Percentiles rank a stretch among this genome's conserved stretches.
Evolutionary conservation across 2,888 invertebrate species (phyloP).

Genomic region (Agriotes lineatus): DNA sequence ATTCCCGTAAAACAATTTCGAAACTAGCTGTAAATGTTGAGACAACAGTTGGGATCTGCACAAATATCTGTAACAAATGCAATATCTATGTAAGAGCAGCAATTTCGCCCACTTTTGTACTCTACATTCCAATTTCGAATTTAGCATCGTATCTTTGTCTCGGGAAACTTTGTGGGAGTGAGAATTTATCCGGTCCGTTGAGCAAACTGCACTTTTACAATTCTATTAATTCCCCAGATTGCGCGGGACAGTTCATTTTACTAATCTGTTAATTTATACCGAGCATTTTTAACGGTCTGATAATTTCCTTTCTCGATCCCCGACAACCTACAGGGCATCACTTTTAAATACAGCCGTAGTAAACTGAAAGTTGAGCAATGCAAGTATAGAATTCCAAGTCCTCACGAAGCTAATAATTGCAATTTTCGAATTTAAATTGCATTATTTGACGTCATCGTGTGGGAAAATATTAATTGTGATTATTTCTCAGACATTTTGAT

Average conservation of each 20-base stretch:
- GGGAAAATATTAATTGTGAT: too few relatives aligned
- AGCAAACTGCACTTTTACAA: constrained; percentile 2
- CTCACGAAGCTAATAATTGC: too few relatives aligned
- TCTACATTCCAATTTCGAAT: background rate
- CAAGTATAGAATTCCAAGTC: too few relatives aligned
- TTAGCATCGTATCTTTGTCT: background rate
- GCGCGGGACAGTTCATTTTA: background rate
- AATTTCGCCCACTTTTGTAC: background rate
- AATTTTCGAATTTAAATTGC: too few relatives aligned
- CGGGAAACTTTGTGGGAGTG: background rate
- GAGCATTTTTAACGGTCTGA: constrained; percentile 10
- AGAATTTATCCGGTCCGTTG: constrained; percentile 9
- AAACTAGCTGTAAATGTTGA: too few relatives aligned
- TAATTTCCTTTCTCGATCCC: background rate
- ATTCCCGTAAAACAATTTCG: too few relatives aligned
- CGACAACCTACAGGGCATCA: background rate
- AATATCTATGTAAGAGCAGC: background rate
- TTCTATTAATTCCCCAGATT: background rate
- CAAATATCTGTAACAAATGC: background rate
- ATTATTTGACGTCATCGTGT: too few relatives aligned
- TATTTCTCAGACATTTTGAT: too few relatives aligned
- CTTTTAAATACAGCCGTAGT: too few relatives aligned
- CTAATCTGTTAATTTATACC: background rate
- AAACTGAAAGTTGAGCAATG: too few relatives aligned
- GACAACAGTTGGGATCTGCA: too few relatives aligned